phyloP scores from a whole-genome alignment of 1,140 invertebrate species.

The Nomia melanderi region DNA sequence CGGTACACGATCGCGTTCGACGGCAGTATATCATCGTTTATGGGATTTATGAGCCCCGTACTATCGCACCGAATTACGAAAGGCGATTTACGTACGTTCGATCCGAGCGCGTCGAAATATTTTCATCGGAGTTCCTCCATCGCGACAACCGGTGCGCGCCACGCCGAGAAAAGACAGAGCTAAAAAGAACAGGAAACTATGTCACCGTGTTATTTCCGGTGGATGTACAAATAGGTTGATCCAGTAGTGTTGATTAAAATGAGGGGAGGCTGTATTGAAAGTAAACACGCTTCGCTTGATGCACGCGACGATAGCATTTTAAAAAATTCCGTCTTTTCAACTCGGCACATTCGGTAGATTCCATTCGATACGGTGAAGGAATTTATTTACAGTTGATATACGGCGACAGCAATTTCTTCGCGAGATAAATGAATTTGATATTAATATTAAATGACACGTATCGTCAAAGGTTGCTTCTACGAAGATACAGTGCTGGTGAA shows the following conservation, averaged over 20 bases:
- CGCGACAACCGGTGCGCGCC: not conserved
- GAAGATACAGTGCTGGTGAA: too few relatives aligned
- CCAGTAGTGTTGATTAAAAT: constrained; percentile 32
- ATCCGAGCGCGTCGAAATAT: constrained; percentile 51
- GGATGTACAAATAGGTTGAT: constrained; percentile 32
- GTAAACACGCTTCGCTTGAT: not conserved
- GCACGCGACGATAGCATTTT: too few relatives aligned
- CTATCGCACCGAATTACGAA: constrained; percentile 64
- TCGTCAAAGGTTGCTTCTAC: too few relatives aligned
- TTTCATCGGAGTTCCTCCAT: constrained; percentile 26
- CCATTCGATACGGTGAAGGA: too few relatives aligned
- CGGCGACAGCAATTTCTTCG: too few relatives aligned
- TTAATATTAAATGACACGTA: too few relatives aligned
- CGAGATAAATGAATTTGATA: too few relatives aligned
- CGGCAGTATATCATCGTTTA: constrained; percentile 65
- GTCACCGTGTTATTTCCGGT: constrained; percentile 39
- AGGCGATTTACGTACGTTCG: constrained; percentile 65
- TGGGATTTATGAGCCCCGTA: constrained; percentile 60
- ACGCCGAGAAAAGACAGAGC: not conserved
- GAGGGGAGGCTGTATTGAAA: not conserved
- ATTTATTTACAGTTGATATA: too few relatives aligned
- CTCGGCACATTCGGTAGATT: too few relatives aligned
- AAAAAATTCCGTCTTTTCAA: too few relatives aligned
- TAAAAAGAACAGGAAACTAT: constrained; percentile 20
- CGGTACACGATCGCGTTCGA: constrained; percentile 26